phyloP scores from a whole-genome alignment of 1,140 invertebrate genomes.

The Aphelenchoides avenae region DNA sequence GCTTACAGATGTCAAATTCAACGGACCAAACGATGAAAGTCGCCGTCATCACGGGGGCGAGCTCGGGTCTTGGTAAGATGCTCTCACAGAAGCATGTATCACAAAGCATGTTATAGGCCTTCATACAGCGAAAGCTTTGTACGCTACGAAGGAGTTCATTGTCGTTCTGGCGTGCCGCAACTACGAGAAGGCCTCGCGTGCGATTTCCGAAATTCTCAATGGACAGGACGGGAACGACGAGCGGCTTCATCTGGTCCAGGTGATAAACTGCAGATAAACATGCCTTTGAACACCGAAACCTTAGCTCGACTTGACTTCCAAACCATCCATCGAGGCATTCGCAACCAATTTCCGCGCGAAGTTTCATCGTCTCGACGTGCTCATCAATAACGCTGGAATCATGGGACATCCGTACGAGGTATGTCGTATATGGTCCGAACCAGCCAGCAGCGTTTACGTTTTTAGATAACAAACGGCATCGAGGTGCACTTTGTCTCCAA shows the following conservation, averaged over 20 bases:
- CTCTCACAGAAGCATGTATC: neutral
- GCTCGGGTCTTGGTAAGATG: slow-evolving; percentile 26
- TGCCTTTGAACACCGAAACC: slow-evolving; percentile 14
- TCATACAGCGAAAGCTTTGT: slow-evolving; percentile 33
- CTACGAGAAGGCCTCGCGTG: slow-evolving; percentile 25
- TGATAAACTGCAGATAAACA: slow-evolving; percentile 6
- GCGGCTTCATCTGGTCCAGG: slow-evolving; percentile 12
- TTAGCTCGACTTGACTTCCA: slow-evolving; percentile 30
- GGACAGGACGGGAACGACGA: neutral
- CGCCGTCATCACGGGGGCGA: slow-evolving; percentile 38
- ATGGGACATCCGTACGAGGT: slow-evolving; percentile 21
- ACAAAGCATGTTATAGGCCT: slow-evolving; percentile 21
- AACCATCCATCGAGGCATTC: slow-evolving; percentile 18
- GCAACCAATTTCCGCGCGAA: neutral
- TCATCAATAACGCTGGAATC: slow-evolving; percentile 48
- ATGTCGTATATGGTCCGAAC: slow-evolving; percentile 2
- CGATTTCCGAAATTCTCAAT: slow-evolving; percentile 15
- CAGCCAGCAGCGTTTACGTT: slow-evolving; percentile 3
- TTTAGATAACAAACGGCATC: slow-evolving; percentile 10
- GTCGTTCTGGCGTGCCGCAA: slow-evolving; percentile 35
- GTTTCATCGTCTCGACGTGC: slow-evolving; percentile 19
- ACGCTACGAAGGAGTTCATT: slow-evolving; percentile 17
- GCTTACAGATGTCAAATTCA: too few relatives aligned
- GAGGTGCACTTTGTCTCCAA: slow-evolving; percentile 46
- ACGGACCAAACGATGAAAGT: too few relatives aligned